phyloP scores from a whole-genome alignment of 2,888 invertebrate genomes.

The Piscicola geometra region DNA sequence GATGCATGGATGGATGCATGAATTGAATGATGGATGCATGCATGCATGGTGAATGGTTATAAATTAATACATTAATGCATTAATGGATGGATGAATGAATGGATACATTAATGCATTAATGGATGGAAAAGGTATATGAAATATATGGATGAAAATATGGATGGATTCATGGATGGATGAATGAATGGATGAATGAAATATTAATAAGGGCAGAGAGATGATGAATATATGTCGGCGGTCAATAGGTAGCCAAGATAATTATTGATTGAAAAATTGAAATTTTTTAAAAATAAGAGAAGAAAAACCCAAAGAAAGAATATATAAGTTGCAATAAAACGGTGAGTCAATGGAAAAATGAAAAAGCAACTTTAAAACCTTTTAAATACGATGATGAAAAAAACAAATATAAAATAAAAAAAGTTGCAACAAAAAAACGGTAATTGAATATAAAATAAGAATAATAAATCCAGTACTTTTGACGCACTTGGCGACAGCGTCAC shows the following conservation, averaged over 20 bases:
- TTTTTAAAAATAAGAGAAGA: too few species aligned
- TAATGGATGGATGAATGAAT: neutral
- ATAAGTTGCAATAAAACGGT: too few species aligned
- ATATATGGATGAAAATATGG: neutral
- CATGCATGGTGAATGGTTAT: neutral
- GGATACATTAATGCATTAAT: constrained; percentile 1
- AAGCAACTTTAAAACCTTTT: too few species aligned
- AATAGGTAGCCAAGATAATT: too few species aligned
- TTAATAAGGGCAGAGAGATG: neutral
- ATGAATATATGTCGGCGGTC: too few species aligned
- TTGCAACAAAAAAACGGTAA: too few species aligned
- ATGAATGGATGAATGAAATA: constrained; percentile 7
- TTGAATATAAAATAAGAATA: neutral
- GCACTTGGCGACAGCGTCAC: neutral
- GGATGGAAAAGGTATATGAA: too few species aligned
- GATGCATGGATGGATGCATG: constrained; percentile 1
- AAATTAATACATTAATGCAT: neutral
- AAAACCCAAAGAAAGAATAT: too few species aligned
- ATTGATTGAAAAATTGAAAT: too few species aligned
- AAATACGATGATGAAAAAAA: neutral
- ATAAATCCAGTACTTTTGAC: neutral
- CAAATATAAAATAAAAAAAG: too few species aligned
- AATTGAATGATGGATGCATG: neutral
- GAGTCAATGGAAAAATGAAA: neutral
- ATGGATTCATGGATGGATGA: neutral